Percentiles rank a stretch among this genome's conserved stretches.
These are phyloP conservation scores for Phaetusa simplex DNA, from an alignment of 2,113 vertebrate genomes.

Conservation along the genomic window DNA sequence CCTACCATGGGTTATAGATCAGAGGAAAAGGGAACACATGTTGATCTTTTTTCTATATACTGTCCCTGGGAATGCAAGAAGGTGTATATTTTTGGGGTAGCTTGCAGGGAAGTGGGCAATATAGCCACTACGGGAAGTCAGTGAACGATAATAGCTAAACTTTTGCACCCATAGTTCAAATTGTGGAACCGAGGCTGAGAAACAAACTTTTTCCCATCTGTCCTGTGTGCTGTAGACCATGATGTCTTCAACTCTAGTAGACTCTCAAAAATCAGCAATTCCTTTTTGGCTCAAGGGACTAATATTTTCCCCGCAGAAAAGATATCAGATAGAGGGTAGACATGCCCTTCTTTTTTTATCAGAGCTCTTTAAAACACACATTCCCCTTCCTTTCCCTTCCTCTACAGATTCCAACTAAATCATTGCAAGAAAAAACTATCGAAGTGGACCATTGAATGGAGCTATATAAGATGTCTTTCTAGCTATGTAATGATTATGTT, in stretches of 20 bases:
- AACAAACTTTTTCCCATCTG: background rate
- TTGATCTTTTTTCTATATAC: background rate
- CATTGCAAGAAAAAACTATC: background rate
- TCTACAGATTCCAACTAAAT: background rate
- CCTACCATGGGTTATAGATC: background rate
- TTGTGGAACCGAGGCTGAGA: background rate
- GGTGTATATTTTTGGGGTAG: background rate
- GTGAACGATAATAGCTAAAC: background rate
- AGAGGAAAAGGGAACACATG: background rate
- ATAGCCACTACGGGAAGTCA: background rate
- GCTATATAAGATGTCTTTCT: background rate
- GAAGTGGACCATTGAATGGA: background rate
- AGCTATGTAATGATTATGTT: background rate
- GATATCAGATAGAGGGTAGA: background rate
- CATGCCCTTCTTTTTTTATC: background rate
- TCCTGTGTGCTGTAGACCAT: background rate
- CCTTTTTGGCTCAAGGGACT: background rate
- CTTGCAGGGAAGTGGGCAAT: background rate
- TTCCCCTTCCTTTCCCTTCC: background rate
- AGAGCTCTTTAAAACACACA: background rate
- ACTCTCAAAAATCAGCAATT: background rate
- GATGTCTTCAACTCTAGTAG: background rate
- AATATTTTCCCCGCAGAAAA: background rate
- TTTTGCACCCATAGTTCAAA: background rate
- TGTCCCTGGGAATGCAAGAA: background rate